These are phyloP conservation scores for Muscidifurax raptorellus DNA, from an alignment of 1,140 invertebrate species.

Conservation along the genomic window DNA sequence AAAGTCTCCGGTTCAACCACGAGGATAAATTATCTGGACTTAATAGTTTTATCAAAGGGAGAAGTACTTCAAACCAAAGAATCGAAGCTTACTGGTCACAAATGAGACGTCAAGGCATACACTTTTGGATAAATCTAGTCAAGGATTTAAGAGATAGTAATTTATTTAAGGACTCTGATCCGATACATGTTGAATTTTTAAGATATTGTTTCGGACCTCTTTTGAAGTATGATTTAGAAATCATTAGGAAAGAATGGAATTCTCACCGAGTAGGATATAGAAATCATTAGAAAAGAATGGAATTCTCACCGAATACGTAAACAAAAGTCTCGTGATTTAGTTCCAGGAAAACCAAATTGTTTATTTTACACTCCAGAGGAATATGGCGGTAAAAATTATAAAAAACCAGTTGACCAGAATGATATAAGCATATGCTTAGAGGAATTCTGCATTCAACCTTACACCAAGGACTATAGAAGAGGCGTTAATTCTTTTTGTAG, in stretches of 20 bases:
- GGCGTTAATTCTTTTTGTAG: no score
- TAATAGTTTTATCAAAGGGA: conserved; percentile 47
- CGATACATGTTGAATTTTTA: conserved; percentile 41
- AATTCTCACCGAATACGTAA: no score
- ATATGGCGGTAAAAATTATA: conserved; percentile 26
- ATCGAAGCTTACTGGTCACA: conserved; percentile 50
- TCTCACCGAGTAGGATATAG: conserved; percentile 33
- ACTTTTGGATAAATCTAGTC: conserved; percentile 51
- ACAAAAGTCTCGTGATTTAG: conserved; percentile 38
- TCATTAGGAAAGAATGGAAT: conserved; percentile 44
- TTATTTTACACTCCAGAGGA: conserved; percentile 47
- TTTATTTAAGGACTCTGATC: conserved; percentile 44
- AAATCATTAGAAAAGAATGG: no score
- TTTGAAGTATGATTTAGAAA: conserved; percentile 41
- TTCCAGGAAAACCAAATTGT: conserved; percentile 48
- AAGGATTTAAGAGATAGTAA: conserved; percentile 45
- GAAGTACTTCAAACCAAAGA: conserved; percentile 51
- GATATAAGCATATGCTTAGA: not conserved
- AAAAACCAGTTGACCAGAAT: not conserved
- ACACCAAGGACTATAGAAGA: no score
- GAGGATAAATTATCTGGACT: conserved; percentile 1
- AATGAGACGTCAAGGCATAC: conserved; percentile 16
- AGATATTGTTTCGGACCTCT: conserved; percentile 51
- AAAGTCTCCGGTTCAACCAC: not conserved
- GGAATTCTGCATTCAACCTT: not conserved